These are phyloP conservation scores for Patagioenas fasciata DNA, from an alignment of 2,113 vertebrate genomes.

Conservation along the genomic window DNA sequence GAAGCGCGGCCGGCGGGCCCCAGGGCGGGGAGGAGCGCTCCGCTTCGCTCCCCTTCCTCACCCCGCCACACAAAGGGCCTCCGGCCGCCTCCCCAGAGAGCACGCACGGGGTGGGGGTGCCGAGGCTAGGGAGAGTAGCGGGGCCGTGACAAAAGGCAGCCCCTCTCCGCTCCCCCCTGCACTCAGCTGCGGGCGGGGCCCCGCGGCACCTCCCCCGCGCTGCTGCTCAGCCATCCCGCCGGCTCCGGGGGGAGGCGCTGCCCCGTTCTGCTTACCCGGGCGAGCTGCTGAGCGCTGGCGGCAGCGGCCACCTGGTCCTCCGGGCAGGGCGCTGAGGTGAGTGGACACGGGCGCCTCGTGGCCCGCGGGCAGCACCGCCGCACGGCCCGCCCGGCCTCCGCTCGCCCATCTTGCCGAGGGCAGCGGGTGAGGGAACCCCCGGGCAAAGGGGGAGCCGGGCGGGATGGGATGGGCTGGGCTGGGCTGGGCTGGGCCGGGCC, in stretches of 20 bases:
- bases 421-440: neutral
- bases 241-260: neutral
- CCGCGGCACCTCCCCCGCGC: neutral
- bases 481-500: neutral
- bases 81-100: neutral
- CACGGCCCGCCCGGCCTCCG: neutral
- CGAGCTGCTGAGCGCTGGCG: neutral
- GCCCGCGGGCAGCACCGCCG: neutral
- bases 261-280: neutral
- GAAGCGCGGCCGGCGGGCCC: neutral
- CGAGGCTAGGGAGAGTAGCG: neutral
- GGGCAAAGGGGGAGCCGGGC: neutral
- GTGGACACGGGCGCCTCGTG: neutral
- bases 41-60: neutral
- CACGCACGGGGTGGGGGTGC: neutral
- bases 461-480: neutral
- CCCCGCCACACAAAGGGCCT: neutral
- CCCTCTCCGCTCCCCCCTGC: neutral
- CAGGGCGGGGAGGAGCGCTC: too few relatives aligned
- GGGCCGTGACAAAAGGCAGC: conserved; percentile 13
- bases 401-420: neutral
- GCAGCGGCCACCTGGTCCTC: neutral
- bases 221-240: neutral
- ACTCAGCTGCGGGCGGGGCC: conserved; percentile 28
- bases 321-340: conserved; percentile 21